These are phyloP conservation scores for Silurus lanzhouensis DNA, from an alignment of 2,797 vertebrate genomes.

Conservation along the genomic window DNA sequence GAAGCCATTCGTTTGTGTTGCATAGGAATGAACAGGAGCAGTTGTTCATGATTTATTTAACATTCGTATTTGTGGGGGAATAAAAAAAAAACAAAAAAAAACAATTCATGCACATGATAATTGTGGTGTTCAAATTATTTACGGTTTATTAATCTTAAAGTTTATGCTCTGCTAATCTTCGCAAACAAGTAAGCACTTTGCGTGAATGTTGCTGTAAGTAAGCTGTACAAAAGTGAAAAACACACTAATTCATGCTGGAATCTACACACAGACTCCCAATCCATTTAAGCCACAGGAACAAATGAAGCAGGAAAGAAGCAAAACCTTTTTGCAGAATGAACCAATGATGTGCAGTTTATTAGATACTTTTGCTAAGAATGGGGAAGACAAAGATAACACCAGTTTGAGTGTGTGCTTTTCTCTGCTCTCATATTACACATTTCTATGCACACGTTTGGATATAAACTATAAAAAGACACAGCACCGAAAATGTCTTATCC, in stretches of 20 bases:
- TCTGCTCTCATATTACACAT: neutral
- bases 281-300: neutral
- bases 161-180: neutral
- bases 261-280: neutral
- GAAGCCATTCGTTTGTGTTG: neutral
- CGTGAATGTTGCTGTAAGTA: too few species aligned
- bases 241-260: neutral
- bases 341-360: neutral
- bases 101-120: neutral
- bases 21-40: constrained; percentile 1
- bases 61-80: neutral
- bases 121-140: neutral
- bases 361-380: neutral
- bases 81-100: neutral
- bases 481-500: neutral
- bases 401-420: neutral
- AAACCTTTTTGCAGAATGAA: neutral
- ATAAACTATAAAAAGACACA: neutral
- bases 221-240: neutral
- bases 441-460: neutral
- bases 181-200: neutral
- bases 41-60: constrained; percentile 8
- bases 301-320: neutral
- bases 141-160: neutral
- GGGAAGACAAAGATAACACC: neutral